A percentile compares a stretch with the other conserved stretches of the same genome.
phyloP scores from a whole-genome alignment of 2,797 vertebrate genomes.

The Centroberyx gerrardi region DNA sequence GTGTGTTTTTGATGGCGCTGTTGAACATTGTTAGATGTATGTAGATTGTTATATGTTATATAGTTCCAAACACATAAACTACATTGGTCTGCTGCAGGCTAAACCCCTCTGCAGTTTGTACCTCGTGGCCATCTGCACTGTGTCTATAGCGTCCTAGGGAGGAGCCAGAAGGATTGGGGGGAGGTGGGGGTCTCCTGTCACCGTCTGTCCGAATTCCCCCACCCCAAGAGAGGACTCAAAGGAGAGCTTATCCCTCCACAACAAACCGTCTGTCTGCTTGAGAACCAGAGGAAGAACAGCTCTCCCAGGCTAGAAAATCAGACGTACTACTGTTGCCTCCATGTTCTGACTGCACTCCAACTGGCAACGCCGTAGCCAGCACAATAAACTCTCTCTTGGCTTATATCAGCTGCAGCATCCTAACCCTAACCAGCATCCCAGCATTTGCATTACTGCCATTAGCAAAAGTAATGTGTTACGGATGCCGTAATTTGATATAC shows the following conservation, averaged over 20 bases:
- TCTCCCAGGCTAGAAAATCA: slow-evolving; percentile 55
- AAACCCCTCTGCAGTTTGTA: slow-evolving; percentile 35
- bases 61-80: slow-evolving; percentile 44
- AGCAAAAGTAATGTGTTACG: slow-evolving; percentile 17
- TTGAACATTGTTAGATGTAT: slow-evolving; percentile 23
- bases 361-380: neutral
- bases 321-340: slow-evolving; percentile 38
- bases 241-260: slow-evolving; percentile 71
- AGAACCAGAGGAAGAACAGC: slow-evolving; percentile 62
- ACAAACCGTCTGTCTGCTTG: slow-evolving; percentile 72
- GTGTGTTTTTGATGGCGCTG: slow-evolving; percentile 19
- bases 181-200: slow-evolving; percentile 54
- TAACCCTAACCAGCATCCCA: slow-evolving; percentile 25
- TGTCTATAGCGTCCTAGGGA: slow-evolving; percentile 47
- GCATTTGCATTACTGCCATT: slow-evolving; percentile 12
- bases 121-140: slow-evolving; percentile 62
- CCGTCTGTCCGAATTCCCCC: slow-evolving; percentile 66
- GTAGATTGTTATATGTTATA: slow-evolving; percentile 31
- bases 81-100: slow-evolving; percentile 35
- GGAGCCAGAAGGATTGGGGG: slow-evolving; percentile 29
- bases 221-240: slow-evolving; percentile 40
- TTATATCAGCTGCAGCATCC: slow-evolving; percentile 25
- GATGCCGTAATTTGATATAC: slow-evolving; percentile 23
- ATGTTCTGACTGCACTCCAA: slow-evolving; percentile 37
- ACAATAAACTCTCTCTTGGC: slow-evolving; percentile 34